Conservation (phyloP, 2,113 vertebrate species). For the Lophius piscatorius region DNA sequence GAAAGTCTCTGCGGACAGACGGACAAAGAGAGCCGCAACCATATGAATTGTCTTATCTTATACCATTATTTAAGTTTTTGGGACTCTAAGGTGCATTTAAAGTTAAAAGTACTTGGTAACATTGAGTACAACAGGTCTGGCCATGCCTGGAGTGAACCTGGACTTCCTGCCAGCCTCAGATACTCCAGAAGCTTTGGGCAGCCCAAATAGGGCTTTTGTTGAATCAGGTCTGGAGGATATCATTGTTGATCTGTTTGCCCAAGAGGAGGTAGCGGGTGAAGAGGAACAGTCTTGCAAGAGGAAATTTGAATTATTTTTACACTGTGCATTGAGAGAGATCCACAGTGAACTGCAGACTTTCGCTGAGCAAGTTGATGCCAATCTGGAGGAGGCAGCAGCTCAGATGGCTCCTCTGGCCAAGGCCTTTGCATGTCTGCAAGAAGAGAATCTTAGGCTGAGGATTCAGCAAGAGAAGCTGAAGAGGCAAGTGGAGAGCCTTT, state of each 20-base stretch:
- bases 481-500: conserved; percentile 80
- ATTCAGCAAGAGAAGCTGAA: conserved; percentile 82
- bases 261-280: conserved; percentile 39
- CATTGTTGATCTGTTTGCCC: conserved; percentile 70
- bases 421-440: conserved; percentile 76
- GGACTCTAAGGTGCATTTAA: neutral
- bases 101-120: conserved; percentile 6
- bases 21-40: conserved; percentile 12
- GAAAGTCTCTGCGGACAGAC: conserved; percentile 24
- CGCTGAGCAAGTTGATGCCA: conserved; percentile 73
- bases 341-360: conserved; percentile 83
- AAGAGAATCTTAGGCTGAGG: conserved; percentile 83
- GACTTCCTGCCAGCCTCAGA: conserved; percentile 65
- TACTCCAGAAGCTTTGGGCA: conserved; percentile 34
- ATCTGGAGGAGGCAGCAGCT: conserved; percentile 72
- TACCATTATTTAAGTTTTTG: neutral
- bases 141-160: conserved; percentile 86
- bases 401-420: conserved; percentile 74
- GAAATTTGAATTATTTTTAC: conserved; percentile 68
- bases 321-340: conserved; percentile 78
- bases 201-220: conserved; percentile 58
- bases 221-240: conserved; percentile 76
- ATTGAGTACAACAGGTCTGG: conserved; percentile 5
- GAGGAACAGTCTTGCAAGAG: conserved; percentile 45
- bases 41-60: conserved; percentile 1